Conservation (phyloP, 2,113 vertebrate genomes). For the Onychorhynchus coronatus region DNA sequence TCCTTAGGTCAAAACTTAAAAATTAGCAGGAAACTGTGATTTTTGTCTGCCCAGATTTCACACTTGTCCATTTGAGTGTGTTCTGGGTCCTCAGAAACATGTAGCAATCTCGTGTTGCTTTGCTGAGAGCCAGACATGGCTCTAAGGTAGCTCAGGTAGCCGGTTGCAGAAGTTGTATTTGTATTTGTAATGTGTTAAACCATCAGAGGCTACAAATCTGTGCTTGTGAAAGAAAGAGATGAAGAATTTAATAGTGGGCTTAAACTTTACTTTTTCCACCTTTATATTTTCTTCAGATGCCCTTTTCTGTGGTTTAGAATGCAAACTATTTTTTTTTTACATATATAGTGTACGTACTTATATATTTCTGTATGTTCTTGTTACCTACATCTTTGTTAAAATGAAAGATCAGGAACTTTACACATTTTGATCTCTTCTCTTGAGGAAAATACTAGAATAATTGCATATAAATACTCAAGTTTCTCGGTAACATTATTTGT, state of each 20-base stretch:
- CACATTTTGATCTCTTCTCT: neutral
- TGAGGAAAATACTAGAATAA: neutral
- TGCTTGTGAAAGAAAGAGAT: neutral
- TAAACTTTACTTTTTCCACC: neutral
- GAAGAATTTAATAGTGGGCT: neutral
- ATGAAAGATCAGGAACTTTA: neutral
- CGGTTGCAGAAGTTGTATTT: neutral
- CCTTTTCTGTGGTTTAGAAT: neutral
- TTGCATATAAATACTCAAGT: neutral
- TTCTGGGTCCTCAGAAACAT: neutral
- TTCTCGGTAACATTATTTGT: neutral
- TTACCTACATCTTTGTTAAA: neutral
- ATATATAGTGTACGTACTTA: rapidly evolving
- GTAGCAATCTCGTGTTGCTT: neutral
- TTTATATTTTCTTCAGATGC: neutral
- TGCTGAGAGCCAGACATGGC: neutral
- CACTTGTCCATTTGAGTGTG: neutral
- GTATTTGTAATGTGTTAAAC: neutral
- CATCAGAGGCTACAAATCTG: rapidly evolving
- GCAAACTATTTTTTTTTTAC: neutral
- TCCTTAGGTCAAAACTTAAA: neutral
- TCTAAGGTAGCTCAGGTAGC: neutral
- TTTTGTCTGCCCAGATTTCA: neutral
- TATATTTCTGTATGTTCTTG: neutral
- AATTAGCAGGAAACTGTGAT: neutral